A percentile compares a stretch with the other conserved stretches of the same genome.
Evolutionary conservation across 2,888 invertebrate species (phyloP).

Genomic region (Drosophila parthenogenetica): DNA sequence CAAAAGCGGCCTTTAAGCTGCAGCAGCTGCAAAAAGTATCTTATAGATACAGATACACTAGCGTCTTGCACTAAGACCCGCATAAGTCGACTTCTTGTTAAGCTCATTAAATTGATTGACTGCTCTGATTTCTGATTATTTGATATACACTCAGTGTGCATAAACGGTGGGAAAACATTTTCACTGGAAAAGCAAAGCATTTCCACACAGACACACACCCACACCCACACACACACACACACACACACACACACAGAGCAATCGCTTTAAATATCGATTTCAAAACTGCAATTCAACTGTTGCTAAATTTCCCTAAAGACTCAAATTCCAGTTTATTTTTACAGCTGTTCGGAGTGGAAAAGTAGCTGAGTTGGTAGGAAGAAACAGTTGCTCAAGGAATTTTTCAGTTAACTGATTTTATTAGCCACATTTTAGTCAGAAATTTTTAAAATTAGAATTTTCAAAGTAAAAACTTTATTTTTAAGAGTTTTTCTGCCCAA

Average conservation of each 20-base stretch:
- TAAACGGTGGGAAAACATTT: constrained; percentile 20
- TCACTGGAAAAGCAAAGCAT: constrained; percentile 11
- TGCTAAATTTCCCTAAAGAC: not conserved
- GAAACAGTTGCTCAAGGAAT: constrained; percentile 4
- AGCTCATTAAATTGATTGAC: constrained; percentile 65
- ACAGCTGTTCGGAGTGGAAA: not conserved
- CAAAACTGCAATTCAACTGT: constrained; percentile 13
- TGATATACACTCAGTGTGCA: not conserved
- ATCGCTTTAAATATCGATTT: constrained; percentile 7
- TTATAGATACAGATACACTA: constrained; percentile 48
- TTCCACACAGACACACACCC: not conserved
- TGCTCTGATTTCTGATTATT: constrained; percentile 48
- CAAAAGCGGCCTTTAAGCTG: constrained; percentile 52
- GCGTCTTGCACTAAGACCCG: constrained; percentile 38
- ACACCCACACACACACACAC: not conserved
- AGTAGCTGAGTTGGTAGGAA: not conserved
- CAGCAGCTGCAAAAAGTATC: constrained; percentile 39
- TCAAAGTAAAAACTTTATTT: too few species aligned
- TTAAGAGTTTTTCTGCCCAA: too few species aligned
- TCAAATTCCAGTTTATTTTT: constrained; percentile 12
- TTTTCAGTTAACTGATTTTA: not conserved
- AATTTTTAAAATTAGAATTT: too few species aligned
- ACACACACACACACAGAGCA: constrained; percentile 1
- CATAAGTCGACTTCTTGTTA: constrained; percentile 46
- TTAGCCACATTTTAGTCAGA: too few species aligned